phyloP scores from a whole-genome alignment of 2,797 vertebrate species.

The Mormyrus hasselquistii region DNA sequence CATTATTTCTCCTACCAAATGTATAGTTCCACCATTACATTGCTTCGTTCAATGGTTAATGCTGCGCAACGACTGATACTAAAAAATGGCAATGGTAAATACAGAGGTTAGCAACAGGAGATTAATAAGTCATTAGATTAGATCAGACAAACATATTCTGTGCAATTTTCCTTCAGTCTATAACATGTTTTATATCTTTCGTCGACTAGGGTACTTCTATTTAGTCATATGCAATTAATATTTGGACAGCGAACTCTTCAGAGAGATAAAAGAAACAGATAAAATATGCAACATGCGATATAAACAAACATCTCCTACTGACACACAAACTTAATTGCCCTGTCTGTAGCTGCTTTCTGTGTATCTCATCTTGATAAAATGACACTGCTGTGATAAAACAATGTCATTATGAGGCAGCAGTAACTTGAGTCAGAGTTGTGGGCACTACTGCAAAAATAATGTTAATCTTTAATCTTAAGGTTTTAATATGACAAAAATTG shows the following conservation, averaged over 20 bases:
- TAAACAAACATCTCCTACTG: conserved; percentile 55
- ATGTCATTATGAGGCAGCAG: conserved; percentile 57
- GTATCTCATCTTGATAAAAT: conserved; percentile 64
- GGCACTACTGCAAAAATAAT: conserved; percentile 30
- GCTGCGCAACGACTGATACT: not conserved
- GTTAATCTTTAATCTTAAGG: conserved; percentile 36
- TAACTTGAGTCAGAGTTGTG: conserved; percentile 43
- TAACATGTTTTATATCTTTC: not conserved
- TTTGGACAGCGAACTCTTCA: not conserved
- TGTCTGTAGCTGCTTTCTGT: conserved; percentile 57
- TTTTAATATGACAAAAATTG: not conserved
- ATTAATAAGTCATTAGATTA: conserved; percentile 11
- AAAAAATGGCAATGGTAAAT: not conserved
- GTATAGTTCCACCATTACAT: not conserved
- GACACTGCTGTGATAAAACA: conserved; percentile 62
- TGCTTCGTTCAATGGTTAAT: not conserved
- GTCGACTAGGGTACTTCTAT: not conserved
- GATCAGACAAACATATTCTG: not conserved
- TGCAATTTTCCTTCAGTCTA: not conserved
- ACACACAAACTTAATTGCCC: conserved; percentile 69
- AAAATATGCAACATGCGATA: conserved; percentile 40
- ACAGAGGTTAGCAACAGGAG: not conserved
- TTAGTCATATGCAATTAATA: not conserved
- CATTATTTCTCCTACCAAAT: not conserved
- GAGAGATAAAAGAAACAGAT: conserved; percentile 40